Evolutionary conservation across 1,140 invertebrate species (phyloP).

Genomic region (Temnothorax curvispinosus): DNA sequence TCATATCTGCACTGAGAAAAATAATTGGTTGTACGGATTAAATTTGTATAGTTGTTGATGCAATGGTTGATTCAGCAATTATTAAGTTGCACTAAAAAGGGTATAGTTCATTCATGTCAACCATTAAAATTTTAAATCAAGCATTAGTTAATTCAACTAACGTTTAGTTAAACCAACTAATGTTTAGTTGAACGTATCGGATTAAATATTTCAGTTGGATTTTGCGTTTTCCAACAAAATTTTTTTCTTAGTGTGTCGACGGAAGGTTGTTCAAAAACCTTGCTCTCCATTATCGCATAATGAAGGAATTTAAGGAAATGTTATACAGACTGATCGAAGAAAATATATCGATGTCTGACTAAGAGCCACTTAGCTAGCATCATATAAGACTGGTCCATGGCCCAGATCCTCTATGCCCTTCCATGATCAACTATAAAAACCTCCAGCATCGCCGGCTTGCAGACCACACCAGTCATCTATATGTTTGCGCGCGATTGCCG

Average conservation of each 20-base stretch:
- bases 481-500: neutral
- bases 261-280: conserved; percentile 78
- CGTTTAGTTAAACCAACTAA: too few species aligned
- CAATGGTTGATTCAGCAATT: too few species aligned
- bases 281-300: conserved; percentile 77
- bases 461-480: conserved; percentile 49
- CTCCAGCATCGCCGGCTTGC: conserved; percentile 70
- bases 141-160: too few species aligned
- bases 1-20: too few species aligned
- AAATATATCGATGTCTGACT: conserved; percentile 70
- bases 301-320: conserved; percentile 76
- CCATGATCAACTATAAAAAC: conserved; percentile 81
- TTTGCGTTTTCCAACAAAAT: too few species aligned
- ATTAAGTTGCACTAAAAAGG: too few species aligned
- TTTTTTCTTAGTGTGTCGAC: neutral
- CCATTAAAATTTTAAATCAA: too few species aligned
- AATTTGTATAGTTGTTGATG: too few species aligned
- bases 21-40: too few species aligned
- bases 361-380: conserved; percentile 64
- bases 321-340: conserved; percentile 44
- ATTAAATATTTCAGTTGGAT: too few species aligned
- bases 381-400: conserved; percentile 80
- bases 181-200: too few species aligned
- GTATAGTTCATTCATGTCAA: too few species aligned
- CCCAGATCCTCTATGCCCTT: conserved; percentile 82